These are phyloP conservation scores for Drosophila lacertosa DNA, from an alignment of 1,140 invertebrate genomes.

Conservation along the genomic window DNA sequence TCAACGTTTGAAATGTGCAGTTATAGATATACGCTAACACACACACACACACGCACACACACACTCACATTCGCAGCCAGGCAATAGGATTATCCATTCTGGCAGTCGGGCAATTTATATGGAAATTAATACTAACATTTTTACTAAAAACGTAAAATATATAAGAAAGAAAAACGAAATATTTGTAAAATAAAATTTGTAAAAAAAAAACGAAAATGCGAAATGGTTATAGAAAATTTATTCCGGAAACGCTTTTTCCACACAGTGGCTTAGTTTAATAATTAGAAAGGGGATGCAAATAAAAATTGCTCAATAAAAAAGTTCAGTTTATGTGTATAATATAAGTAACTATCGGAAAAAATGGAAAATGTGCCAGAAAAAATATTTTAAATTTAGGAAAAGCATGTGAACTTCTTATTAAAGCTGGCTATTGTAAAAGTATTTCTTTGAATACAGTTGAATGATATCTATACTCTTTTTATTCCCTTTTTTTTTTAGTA, in stretches of 20 bases:
- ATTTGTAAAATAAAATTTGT: conserved; percentile 15
- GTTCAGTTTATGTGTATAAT: no score
- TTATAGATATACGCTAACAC: conserved; percentile 57
- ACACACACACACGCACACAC: conserved; percentile 9
- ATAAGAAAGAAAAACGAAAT: conserved; percentile 26
- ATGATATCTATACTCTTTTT: no score
- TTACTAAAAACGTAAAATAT: conserved; percentile 40
- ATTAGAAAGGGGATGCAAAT: not conserved
- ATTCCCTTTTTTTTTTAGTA: no score
- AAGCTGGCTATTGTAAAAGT: no score
- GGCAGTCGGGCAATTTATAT: conserved; percentile 69
- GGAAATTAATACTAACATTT: conserved; percentile 80
- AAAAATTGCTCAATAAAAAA: no score
- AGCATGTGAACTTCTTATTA: no score
- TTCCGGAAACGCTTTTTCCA: conserved; percentile 38
- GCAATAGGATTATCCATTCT: conserved; percentile 53
- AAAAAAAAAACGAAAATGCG: conserved; percentile 53
- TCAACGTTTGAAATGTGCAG: conserved; percentile 76
- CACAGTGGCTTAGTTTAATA: conserved; percentile 40
- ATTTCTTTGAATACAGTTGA: no score
- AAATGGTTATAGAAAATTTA: conserved; percentile 68
- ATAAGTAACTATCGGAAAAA: no score
- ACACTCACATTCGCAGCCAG: not conserved
- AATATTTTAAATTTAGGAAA: no score
- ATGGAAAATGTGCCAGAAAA: no score